A percentile compares a stretch with the other conserved stretches of the same genome.
Conservation (phyloP, 2,888 invertebrate species). For the Melangyna quadrimaculata region DNA sequence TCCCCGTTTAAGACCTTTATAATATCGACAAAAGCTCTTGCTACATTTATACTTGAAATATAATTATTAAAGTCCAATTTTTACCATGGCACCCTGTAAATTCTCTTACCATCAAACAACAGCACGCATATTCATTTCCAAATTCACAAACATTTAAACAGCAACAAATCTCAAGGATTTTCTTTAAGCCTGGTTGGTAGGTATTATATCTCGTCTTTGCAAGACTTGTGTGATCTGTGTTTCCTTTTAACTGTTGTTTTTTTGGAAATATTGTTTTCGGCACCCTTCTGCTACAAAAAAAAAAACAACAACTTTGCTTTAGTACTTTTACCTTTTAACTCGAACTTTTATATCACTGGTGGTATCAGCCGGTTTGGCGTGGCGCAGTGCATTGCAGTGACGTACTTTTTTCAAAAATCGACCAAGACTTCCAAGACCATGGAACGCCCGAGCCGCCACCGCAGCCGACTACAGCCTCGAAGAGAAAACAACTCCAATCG, state of each 20-base stretch:
- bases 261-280: slow-evolving; percentile 48
- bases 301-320: neutral
- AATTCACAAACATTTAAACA: slow-evolving; percentile 19
- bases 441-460: neutral
- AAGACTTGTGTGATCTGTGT: neutral
- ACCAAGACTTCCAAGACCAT: neutral
- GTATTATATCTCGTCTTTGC: neutral
- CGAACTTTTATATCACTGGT: slow-evolving; percentile 16
- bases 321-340: neutral
- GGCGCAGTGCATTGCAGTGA: slow-evolving; percentile 22
- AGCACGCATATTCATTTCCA: slow-evolving; percentile 58
- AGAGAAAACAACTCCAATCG: slow-evolving; percentile 28
- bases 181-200: neutral
- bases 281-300: neutral
- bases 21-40: too few species aligned
- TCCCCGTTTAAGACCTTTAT: too few species aligned
- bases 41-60: too few species aligned
- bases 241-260: slow-evolving; percentile 63
- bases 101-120: slow-evolving; percentile 2
- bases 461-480: too few species aligned
- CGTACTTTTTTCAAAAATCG: slow-evolving; percentile 14
- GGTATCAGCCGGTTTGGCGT: slow-evolving; percentile 2
- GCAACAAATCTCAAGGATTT: slow-evolving; percentile 43
- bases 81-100: neutral
- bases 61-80: too few species aligned